A percentile compares a stretch with the other conserved stretches of the same genome.
Evolutionary conservation across 1,140 invertebrate species (phyloP).

Genomic region (Adelges cooleyi): DNA sequence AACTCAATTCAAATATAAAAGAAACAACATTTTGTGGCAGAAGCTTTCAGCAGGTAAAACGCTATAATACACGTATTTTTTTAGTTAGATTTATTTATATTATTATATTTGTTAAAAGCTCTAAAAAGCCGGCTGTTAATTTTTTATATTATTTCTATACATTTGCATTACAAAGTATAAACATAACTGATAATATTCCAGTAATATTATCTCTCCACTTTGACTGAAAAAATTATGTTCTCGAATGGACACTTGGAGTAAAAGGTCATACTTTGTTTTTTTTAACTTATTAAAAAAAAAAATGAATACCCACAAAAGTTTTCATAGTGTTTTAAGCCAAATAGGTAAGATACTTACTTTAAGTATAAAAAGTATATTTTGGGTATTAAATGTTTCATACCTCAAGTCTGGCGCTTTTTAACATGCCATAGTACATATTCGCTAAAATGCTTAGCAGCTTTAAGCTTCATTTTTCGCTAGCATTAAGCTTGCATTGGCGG

Average conservation of each 20-base stretch:
- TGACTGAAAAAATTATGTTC: background rate
- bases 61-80: slow-evolving; percentile 23
- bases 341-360: no score
- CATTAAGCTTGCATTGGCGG: background rate
- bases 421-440: background rate
- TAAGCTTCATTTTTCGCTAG: background rate
- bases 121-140: slow-evolving; percentile 5
- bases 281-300: no score
- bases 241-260: slow-evolving; percentile 16
- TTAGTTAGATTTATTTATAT: slow-evolving; percentile 12
- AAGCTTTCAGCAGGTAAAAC: slow-evolving; percentile 28
- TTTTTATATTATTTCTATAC: background rate
- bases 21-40: slow-evolving; percentile 11
- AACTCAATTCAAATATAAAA: background rate
- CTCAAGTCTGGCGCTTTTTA: no score
- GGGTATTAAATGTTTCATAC: no score
- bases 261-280: slow-evolving; percentile 27
- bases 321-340: no score
- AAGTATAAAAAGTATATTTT: no score
- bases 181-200: background rate
- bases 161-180: slow-evolving; percentile 6
- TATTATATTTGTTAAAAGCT: background rate
- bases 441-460: slow-evolving; percentile 9
- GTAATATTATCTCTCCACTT: background rate
- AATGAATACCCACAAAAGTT: no score